Conservation (phyloP, 2,888 invertebrate genomes). For the Marasmarcha lunaedactyla region DNA sequence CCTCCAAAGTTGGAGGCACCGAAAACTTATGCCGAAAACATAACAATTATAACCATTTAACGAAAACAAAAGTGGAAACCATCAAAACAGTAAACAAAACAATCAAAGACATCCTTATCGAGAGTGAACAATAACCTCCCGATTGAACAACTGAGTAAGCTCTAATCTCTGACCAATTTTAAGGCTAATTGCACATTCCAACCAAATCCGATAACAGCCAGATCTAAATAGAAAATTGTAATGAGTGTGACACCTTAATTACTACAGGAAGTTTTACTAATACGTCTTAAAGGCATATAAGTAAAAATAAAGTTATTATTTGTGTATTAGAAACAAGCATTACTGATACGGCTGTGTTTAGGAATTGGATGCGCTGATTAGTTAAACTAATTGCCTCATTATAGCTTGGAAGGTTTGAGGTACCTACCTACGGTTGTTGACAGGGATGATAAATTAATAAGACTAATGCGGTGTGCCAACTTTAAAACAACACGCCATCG, state of each 20-base stretch:
- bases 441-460: no score
- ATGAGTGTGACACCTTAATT: conserved; percentile 43
- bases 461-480: no score
- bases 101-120: no score
- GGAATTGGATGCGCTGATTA: background rate
- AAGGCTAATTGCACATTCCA: conserved; percentile 39
- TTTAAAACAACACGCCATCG: no score
- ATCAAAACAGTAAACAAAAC: no score
- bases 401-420: background rate
- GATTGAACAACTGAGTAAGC: background rate
- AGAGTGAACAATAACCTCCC: no score
- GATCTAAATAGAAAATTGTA: conserved; percentile 42
- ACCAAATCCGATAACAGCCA: conserved; percentile 47
- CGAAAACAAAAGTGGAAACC: no score
- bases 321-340: background rate
- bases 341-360: background rate
- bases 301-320: background rate
- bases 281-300: conserved; percentile 27
- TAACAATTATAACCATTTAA: no score
- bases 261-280: conserved; percentile 56
- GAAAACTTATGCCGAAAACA: no score
- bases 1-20: no score
- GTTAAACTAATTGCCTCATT: background rate
- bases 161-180: conserved; percentile 24
- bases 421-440: no score